Evolutionary conservation across 2,888 invertebrate species (phyloP).

Genomic region (Heteromyza rotundicornis): DNA sequence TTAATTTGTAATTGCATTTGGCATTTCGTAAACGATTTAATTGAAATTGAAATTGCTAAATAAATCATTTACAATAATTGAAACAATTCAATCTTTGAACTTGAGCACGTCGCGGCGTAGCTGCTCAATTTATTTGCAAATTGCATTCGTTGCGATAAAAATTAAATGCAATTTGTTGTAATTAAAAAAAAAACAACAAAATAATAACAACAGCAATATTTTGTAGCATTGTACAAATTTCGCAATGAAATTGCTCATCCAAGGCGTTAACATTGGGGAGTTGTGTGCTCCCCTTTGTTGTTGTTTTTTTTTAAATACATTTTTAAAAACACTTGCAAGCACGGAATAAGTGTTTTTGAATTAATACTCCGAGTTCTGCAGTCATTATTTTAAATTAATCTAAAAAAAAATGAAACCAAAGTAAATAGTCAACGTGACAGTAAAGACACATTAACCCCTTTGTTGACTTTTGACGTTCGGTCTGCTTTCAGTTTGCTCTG

Average conservation of each 20-base stretch:
- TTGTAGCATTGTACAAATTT: background rate
- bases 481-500: too few relatives aligned
- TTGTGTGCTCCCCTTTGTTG: background rate
- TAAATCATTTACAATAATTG: background rate
- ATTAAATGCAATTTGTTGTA: background rate
- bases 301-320: background rate
- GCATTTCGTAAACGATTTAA: too few relatives aligned
- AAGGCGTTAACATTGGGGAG: background rate
- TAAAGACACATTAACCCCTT: too few relatives aligned
- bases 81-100: background rate
- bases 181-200: background rate
- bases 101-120: background rate
- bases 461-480: too few relatives aligned
- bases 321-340: too few relatives aligned
- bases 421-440: too few relatives aligned
- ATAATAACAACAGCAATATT: background rate
- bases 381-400: too few relatives aligned
- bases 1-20: too few relatives aligned
- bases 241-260: background rate
- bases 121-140: background rate
- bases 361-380: too few relatives aligned
- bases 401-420: too few relatives aligned
- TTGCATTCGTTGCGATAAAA: background rate
- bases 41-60: too few relatives aligned
- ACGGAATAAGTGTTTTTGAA: too few relatives aligned